phyloP scores from a whole-genome alignment of 2,888 invertebrate species.

The Creontiades dilutus region DNA sequence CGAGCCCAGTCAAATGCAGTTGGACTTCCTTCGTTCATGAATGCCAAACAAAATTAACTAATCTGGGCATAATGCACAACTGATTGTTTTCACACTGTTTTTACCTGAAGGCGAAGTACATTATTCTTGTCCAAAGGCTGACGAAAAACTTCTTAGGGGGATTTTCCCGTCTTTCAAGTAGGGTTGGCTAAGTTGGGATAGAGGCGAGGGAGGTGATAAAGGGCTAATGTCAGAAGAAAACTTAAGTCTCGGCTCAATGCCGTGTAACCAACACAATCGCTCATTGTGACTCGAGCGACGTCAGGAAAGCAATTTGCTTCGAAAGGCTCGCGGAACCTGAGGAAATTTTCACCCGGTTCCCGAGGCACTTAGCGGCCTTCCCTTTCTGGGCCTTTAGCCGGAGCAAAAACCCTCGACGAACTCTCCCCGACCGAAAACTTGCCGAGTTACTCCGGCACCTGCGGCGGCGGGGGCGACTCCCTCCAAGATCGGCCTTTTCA shows the following conservation, averaged over 20 bases:
- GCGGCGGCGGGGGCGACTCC: not conserved
- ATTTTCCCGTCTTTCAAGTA: not conserved
- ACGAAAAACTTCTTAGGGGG: no score
- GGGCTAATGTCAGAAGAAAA: conserved; percentile 4
- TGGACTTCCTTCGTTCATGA: no score
- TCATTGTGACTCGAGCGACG: conserved; percentile 15
- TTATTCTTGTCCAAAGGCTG: no score
- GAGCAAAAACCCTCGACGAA: not conserved
- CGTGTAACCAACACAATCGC: conserved; percentile 40
- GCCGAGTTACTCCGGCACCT: not conserved
- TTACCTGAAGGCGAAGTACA: no score
- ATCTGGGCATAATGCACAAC: no score
- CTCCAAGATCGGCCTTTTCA: not conserved
- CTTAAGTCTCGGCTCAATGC: conserved; percentile 27
- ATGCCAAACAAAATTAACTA: no score
- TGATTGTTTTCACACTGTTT: no score
- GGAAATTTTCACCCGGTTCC: conserved; percentile 7
- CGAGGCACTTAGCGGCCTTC: conserved; percentile 25
- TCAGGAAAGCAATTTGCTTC: conserved; percentile 8
- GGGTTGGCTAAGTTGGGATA: not conserved
- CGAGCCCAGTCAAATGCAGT: no score
- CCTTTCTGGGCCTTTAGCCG: not conserved
- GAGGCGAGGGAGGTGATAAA: not conserved
- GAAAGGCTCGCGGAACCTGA: not conserved
- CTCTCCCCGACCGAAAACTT: conserved; percentile 10